A percentile compares a stretch with the other conserved stretches of the same genome.
These are phyloP conservation scores for Scomber japonicus DNA, from an alignment of 2,113 vertebrate species.

Conservation along the genomic window DNA sequence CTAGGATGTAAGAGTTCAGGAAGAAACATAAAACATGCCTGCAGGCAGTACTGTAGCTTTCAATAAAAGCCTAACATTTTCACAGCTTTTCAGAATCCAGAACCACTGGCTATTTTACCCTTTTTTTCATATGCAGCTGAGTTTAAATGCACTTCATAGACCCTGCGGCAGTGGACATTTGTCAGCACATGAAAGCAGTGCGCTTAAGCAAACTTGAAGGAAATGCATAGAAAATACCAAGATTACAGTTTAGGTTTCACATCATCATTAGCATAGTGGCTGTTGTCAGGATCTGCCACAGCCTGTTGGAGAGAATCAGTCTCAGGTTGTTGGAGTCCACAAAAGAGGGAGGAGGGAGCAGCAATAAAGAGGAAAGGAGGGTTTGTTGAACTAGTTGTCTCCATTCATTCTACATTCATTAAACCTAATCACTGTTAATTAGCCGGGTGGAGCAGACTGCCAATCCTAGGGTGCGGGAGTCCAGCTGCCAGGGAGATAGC, in stretches of 20 bases:
- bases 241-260: background rate
- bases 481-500: slow-evolving; percentile 26
- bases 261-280: background rate
- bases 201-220: slow-evolving; percentile 4
- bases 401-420: slow-evolving; percentile 43
- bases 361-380: slow-evolving; percentile 14
- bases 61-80: slow-evolving; percentile 15
- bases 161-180: slow-evolving; percentile 32
- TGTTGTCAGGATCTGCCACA: slow-evolving; percentile 52
- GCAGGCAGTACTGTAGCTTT: background rate
- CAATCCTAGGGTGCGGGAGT: slow-evolving; percentile 13
- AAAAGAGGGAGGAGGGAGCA: slow-evolving; percentile 8
- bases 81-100: background rate
- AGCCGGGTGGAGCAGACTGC: slow-evolving; percentile 33
- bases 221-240: slow-evolving; percentile 11
- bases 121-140: background rate
- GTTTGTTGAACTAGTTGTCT: slow-evolving; percentile 40
- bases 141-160: slow-evolving; percentile 4
- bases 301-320: slow-evolving; percentile 43
- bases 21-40: slow-evolving; percentile 1
- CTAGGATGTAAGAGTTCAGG: background rate
- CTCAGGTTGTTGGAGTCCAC: slow-evolving; percentile 7
- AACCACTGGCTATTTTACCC: background rate
- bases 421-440: slow-evolving; percentile 56
- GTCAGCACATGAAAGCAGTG: slow-evolving; percentile 45